These are phyloP conservation scores for Torymus tubicola DNA, from an alignment of 2,888 invertebrate genomes.

Conservation along the genomic window DNA sequence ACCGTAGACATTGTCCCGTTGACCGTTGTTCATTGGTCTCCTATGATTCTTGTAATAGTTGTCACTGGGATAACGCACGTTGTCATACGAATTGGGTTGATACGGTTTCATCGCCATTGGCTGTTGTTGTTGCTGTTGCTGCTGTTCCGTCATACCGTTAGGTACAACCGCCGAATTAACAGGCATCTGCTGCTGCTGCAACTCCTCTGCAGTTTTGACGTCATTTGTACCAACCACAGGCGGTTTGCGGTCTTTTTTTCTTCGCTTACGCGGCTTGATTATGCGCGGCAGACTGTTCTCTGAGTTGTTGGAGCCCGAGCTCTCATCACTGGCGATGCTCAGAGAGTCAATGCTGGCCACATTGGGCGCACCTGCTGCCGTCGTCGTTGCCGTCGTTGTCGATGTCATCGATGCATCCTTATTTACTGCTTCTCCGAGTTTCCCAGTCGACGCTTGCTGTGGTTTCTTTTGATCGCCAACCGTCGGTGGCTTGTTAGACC, in stretches of 20 bases:
- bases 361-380: constrained; percentile 67
- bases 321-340: constrained; percentile 87
- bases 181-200: constrained; percentile 58
- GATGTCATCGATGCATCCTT: constrained; percentile 64
- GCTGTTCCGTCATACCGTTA: constrained; percentile 36
- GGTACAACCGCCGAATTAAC: background rate
- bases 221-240: constrained; percentile 72
- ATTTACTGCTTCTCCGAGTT: constrained; percentile 4
- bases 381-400: constrained; percentile 65
- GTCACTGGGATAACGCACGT: constrained; percentile 56
- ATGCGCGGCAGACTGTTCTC: constrained; percentile 91
- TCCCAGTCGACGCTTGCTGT: constrained; percentile 54
- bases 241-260: constrained; percentile 92
- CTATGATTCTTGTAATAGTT: constrained; percentile 57
- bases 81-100: constrained; percentile 45
- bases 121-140: constrained; percentile 57
- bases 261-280: constrained; percentile 91
- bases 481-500: constrained; percentile 51
- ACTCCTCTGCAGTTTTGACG: constrained; percentile 66
- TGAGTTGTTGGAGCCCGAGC: constrained; percentile 81
- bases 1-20: constrained; percentile 62
- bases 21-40: background rate
- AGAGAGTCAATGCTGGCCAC: constrained; percentile 82
- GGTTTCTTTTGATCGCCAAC: constrained; percentile 59
- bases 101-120: constrained; percentile 33